A percentile compares a stretch with the other conserved stretches of the same genome.
Evolutionary conservation across 2,113 vertebrate species (phyloP).

Genomic region (Gallinago media): DNA sequence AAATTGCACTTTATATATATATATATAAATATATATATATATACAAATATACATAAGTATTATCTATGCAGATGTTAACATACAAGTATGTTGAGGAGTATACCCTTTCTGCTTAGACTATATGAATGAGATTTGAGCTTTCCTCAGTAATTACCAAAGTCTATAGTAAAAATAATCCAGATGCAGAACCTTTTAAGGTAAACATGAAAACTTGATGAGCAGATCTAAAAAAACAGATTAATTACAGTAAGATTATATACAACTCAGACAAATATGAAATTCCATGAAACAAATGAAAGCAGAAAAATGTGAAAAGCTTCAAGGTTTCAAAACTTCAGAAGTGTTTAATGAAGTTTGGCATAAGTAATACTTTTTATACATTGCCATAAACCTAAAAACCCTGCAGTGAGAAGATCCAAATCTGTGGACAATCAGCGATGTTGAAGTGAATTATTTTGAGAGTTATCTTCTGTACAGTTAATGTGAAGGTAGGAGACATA

Average conservation of each 20-base stretch:
- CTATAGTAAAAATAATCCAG: neutral
- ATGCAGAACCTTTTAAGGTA: neutral
- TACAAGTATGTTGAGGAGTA: neutral
- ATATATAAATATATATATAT: neutral
- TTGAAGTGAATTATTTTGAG: neutral
- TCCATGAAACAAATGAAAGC: neutral
- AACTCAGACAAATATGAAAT: neutral
- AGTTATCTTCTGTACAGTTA: neutral
- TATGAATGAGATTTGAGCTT: neutral
- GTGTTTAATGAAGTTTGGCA: neutral
- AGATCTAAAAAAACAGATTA: neutral
- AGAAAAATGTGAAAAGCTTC: neutral
- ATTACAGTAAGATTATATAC: neutral
- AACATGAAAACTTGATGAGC: neutral
- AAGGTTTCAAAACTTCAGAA: slow-evolving; percentile 30
- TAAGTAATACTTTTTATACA: neutral
- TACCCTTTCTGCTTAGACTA: neutral
- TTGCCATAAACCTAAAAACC: slow-evolving; percentile 51
- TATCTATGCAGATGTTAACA: neutral
- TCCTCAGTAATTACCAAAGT: neutral
- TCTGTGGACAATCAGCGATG: neutral
- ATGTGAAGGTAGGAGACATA: neutral
- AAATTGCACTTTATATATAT: neutral
- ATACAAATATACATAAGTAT: fast-evolving
- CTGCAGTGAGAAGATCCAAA: neutral